A percentile compares a stretch with the other conserved stretches of the same genome.
Evolutionary conservation across 2,113 vertebrate genomes (phyloP).

Genomic region (Colaptes auratus): DNA sequence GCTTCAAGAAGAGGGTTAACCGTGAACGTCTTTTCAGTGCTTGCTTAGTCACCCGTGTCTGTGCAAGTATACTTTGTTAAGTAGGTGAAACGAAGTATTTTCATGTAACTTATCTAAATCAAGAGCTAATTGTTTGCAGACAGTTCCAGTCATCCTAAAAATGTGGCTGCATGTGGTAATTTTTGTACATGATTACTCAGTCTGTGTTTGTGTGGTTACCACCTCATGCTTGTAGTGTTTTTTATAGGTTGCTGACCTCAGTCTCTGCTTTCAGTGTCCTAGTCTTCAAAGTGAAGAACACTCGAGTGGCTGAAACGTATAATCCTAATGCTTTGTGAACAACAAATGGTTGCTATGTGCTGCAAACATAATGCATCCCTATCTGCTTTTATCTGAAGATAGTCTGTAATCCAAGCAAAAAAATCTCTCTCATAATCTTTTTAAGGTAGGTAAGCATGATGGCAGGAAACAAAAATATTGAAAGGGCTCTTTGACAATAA

Average conservation of each 20-base stretch:
- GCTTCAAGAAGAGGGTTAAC: not conserved
- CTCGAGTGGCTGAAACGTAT: not conserved
- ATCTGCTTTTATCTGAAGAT: not conserved
- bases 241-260: not conserved
- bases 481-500: not conserved
- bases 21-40: not conserved
- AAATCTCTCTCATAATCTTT: not conserved
- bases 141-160: not conserved
- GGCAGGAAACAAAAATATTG: not conserved
- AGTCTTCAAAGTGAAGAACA: not conserved
- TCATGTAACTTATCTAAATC: not conserved
- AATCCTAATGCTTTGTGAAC: not conserved
- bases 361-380: not conserved
- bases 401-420: not conserved
- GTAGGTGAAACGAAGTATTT: not conserved
- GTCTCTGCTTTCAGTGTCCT: not conserved
- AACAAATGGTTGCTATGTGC: not conserved
- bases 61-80: not conserved
- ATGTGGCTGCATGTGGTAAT: not conserved
- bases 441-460: not conserved
- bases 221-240: not conserved
- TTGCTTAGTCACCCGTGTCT: not conserved
- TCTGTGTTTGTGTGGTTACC: not conserved
- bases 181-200: not conserved
- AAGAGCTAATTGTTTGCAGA: not conserved